Percentiles rank a stretch among this genome's conserved stretches.
Evolutionary conservation across 2,113 vertebrate species (phyloP).

Genomic region (Zeus faber): DNA sequence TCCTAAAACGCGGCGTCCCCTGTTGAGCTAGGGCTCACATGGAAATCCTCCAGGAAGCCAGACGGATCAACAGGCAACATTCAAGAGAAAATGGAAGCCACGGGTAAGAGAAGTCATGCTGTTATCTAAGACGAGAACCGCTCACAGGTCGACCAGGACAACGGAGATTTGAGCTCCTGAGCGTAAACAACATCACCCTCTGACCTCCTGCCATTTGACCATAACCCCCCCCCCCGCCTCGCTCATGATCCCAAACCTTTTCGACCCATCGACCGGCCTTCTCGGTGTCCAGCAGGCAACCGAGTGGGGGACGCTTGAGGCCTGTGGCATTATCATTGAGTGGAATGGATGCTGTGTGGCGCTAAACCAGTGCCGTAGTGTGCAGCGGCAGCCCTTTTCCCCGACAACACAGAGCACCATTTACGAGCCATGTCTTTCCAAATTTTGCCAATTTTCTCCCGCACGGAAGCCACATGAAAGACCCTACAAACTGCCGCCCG

Average conservation of each 20-base stretch:
- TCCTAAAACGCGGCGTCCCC: constrained; percentile 2
- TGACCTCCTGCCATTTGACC: constrained; percentile 12
- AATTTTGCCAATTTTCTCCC: constrained; percentile 14
- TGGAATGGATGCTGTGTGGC: background rate
- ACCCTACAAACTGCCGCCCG: constrained; percentile 3
- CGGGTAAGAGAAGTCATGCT: background rate
- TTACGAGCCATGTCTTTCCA: constrained; percentile 1
- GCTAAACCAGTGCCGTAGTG: background rate
- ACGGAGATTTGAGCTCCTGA: constrained; percentile 21
- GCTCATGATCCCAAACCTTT: constrained; percentile 2
- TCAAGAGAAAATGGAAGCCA: constrained; percentile 37
- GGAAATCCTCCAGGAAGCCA: constrained; percentile 8
- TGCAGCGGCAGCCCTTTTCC: background rate
- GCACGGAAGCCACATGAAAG: constrained; percentile 19
- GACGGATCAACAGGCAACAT: constrained; percentile 27
- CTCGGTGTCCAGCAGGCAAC: constrained; percentile 4
- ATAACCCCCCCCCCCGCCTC: constrained; percentile 8
- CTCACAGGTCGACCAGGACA: background rate
- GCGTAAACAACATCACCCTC: constrained; percentile 37
- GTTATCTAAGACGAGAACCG: background rate
- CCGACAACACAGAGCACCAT: constrained; percentile 15
- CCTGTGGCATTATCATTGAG: background rate
- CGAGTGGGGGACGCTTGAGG: constrained; percentile 2
- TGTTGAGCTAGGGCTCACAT: constrained; percentile 16
- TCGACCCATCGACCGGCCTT: background rate